Base-by-base conservation (phyloP, 2,888 invertebrate species). In the Cerastoderma edule region DNA sequence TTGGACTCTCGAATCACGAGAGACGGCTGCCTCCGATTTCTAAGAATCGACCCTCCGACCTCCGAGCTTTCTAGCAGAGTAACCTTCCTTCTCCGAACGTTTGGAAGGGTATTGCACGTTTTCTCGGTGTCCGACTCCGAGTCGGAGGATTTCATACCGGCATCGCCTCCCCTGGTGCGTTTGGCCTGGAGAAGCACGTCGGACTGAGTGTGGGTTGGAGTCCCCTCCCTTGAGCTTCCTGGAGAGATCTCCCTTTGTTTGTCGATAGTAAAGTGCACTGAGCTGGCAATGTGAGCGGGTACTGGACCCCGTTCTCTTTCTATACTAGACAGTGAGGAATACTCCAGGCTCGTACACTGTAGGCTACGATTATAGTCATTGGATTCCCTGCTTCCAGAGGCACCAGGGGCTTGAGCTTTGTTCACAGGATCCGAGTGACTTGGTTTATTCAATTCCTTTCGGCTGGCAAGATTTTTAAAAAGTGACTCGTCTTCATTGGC, bases 181-280 rank as follows among this genome's bases (percentile, higher is more conserved):
- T 78, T 69, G 30, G 35, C 72, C 39, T 78, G 81, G 57, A 81
- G 46, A 30, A 78, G 32, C 4, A 75, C 50, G 56, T 81, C 81
- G 35, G 75, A 76, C 24, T 78, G 75, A 5, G 75, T 76, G 60
- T 81, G 81, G 10, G 78, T 81, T 28, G 81, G 81, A 73, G 81
- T 81, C 39, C 73, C 69, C 66, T 81, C 81, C 78, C 81, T 78
- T 78, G 81, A 81, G 46, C 78, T 67, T 44, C 67, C 67, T 53
- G 81, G 81, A 67, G 81, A 78, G 22, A 78, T 63, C 67, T 81
- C 81, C 71, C 81, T 72, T 73, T 72, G 71, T 22, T 50, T 50
- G 33, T 81, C 81, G 24, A 65, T 69, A 1, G 75, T 81, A 67
- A 81, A 81, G 50, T 81, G 78, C 6, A 81, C 81, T 39, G 73